Evolutionary conservation across 2,113 vertebrate genomes (phyloP), one percentile per base, ranked within the genome.

Genomic region (Dicentrarchus labrax): DNA sequence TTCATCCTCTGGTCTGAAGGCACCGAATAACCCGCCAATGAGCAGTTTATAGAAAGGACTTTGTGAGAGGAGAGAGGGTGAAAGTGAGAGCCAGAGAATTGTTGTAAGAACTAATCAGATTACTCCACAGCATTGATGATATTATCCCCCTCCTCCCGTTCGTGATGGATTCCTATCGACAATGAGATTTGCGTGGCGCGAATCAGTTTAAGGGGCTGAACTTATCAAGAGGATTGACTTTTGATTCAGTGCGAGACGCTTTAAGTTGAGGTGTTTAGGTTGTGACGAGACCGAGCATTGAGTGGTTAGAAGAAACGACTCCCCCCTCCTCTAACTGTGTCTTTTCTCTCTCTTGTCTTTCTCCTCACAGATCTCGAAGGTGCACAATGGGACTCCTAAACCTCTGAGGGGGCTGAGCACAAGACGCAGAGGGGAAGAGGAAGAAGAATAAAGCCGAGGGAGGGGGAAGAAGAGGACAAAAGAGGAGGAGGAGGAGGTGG

Each of bases 311-410:
- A 30, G 30, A 30, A 30, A 30, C 4, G 30, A 30, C 30, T 30
- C 30, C 30, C 30, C 30, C 30, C 30, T 30, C 30, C 30, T 36
- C 82, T 88, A 71, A 86, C 75, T 21, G 15, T 45, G 53, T 9
- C 66, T 72, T 45, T 47, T 76, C 48, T 85, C 59, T 77, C 47
- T 72, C 75, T n/a, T 82, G 62, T 57, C 43, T 85, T 69, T 88
- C 65, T 92, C 78, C 84, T 47, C 60, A 51, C 92, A 96, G 95
- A 86, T 94, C 92, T 93, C 67, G 1, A 51, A 86, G 84, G 78
- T 60, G 80, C 79, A 90, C 86, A 79, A 92, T 93, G 93, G 93
- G 88, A 91, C 83, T 86, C 82, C 82, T 76, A 45, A 84, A 57
- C 73, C 90, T 92, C 82, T 93, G 89, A 95, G 86, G 83, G 86